Percentiles rank a stretch among this genome's conserved stretches.
phyloP scores from a whole-genome alignment of 1,140 invertebrate genomes.

The Anoplophora glabripennis region DNA sequence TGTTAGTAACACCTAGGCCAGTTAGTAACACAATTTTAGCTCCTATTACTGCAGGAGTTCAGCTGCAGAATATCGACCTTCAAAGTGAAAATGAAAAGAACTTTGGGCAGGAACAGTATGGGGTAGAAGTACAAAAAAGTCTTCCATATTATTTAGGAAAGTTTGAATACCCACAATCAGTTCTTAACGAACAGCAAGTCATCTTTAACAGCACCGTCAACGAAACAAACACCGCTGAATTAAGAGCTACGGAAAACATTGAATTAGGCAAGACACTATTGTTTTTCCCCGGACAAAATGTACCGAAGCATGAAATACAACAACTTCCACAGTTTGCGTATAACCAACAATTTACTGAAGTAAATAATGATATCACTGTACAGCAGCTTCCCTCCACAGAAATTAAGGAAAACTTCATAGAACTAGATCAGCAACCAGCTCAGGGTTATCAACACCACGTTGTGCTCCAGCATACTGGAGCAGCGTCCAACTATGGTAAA shows the following conservation, averaged over 20 bases:
- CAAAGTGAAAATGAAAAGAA: constrained; percentile 23
- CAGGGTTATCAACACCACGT: constrained; percentile 42
- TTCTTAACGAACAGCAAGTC: constrained; percentile 19
- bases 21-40: constrained; percentile 53
- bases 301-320: constrained; percentile 6
- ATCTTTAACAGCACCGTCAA: constrained; percentile 25
- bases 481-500: constrained; percentile 49
- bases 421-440: constrained; percentile 43
- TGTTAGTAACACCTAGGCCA: constrained; percentile 52
- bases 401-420: constrained; percentile 18
- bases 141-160: constrained; percentile 52
- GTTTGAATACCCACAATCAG: constrained; percentile 51
- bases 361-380: constrained; percentile 3
- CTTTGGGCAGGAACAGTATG: constrained; percentile 45
- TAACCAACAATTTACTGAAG: constrained; percentile 5
- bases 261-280: constrained; percentile 37
- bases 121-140: constrained; percentile 60
- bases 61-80: constrained; percentile 49
- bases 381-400: constrained; percentile 20
- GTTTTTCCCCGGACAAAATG: constrained; percentile 25
- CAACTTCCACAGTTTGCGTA: constrained; percentile 2
- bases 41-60: constrained; percentile 55
- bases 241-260: constrained; percentile 27
- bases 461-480: constrained; percentile 51
- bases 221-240: constrained; percentile 14